Evolutionary conservation across 2,797 vertebrate genomes (phyloP), one percentile per base, ranked within the genome.

Genomic region (Phalloptychus januarius): DNA sequence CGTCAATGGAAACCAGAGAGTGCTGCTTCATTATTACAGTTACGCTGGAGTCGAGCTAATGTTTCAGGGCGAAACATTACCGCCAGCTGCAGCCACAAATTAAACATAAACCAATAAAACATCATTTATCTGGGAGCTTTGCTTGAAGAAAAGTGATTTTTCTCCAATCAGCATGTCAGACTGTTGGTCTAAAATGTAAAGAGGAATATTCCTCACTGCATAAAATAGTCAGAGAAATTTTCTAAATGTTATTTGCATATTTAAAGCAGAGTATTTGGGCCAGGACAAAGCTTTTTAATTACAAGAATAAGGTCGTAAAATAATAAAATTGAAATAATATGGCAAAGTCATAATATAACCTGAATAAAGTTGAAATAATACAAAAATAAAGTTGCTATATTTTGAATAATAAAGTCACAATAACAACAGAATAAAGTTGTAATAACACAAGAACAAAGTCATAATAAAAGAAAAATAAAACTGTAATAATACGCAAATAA

Each of bases 51-150:
- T 88, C 82, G 76, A 0, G 48, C 25, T 11, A 52, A 70, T 50
- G 69, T 77, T 71, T 85, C 78, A 86, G 81, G 85, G 82, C 79
- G 36, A 76, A 85, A 76, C 65, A 42, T 72, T 48, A 48, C 46
- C 1, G 50, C 54, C 20, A 61, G 72, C 77, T 54, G 69, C 12
- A 69, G 65, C 38, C 65, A 25, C 40, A 25, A 28, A 46, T 50
- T 80, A 40, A 63, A 33, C 33, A 61, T 38, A 46, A 38, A 75
- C 72, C 52, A 58, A 36, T 71, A 25, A 61, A 45, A 75, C 52
- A 3, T 61, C 31, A 36, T 36, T 36, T 61, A 16, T 61, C 5
- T 61, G 15, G 28, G 1, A 58, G 56, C 56, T 31, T 58, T 31
- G 31, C 56, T 58, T 58, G 6, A 8, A 36, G 1, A 8, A 63